A percentile compares a stretch with the other conserved stretches of the same genome.
Conservation (phyloP, 92 coral and sea anemone species). For the Zoanthus solanderi region DNA sequence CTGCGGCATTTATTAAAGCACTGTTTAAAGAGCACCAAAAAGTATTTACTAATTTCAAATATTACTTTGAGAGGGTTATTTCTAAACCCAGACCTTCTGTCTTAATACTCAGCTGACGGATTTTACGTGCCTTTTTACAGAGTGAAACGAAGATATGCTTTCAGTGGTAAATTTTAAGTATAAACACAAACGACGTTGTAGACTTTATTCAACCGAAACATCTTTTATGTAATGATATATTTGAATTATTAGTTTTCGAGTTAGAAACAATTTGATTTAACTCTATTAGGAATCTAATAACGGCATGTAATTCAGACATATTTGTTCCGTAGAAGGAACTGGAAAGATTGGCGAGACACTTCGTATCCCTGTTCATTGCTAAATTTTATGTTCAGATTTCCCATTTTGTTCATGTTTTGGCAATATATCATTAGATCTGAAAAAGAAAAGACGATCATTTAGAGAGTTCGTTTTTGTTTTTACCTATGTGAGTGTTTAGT, state of each 20-base stretch:
- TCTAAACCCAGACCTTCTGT: neutral
- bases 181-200: conserved; percentile 4
- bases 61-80: neutral
- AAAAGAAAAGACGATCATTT: neutral
- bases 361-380: neutral
- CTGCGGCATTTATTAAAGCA: conserved; percentile 8
- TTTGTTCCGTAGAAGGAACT: conserved; percentile 16
- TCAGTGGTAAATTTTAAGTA: conserved; percentile 10
- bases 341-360: neutral
- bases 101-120: conserved; percentile 28
- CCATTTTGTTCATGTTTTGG: neutral
- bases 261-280: neutral
- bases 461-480: conserved; percentile 1
- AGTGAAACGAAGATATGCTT: neutral
- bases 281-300: neutral
- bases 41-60: neutral
- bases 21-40: neutral
- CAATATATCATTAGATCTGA: neutral
- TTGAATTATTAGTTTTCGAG: neutral
- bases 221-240: neutral
- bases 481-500: conserved; percentile 6
- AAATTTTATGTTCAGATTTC: neutral
- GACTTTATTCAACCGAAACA: conserved; percentile 23
- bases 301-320: neutral
- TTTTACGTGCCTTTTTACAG: conserved; percentile 32